Conservation (phyloP, 1,140 invertebrate genomes). For the Halyomorpha halys region DNA sequence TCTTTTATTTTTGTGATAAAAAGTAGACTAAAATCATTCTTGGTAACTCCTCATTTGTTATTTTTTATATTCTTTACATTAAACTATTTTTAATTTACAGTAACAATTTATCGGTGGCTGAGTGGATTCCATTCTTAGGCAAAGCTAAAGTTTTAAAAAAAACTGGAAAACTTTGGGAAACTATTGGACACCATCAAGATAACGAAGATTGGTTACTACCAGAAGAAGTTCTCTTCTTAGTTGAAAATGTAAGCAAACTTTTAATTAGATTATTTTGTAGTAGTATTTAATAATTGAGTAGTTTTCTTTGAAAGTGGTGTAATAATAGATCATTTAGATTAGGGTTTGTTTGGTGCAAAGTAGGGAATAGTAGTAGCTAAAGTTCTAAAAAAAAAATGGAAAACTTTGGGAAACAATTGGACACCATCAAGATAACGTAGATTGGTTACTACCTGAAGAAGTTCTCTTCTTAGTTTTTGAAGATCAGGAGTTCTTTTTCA, state of each 20-base stretch:
- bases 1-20: no score
- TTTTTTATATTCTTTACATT: not conserved
- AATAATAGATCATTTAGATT: no score
- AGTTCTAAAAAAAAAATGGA: constrained; percentile 46
- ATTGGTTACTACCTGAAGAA: constrained; percentile 50
- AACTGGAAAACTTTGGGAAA: constrained; percentile 46
- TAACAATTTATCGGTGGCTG: constrained; percentile 42
- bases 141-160: constrained; percentile 47
- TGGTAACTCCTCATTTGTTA: not conserved
- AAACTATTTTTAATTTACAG: constrained; percentile 30
- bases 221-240: constrained; percentile 50
- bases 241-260: constrained; percentile 47
- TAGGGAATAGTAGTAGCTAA: constrained; percentile 45
- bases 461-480: constrained; percentile 47
- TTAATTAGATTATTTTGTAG: not conserved
- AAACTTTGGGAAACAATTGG: constrained; percentile 47
- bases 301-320: no score
- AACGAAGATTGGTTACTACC: constrained; percentile 43
- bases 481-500: no score
- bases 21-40: no score
- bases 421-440: constrained; percentile 38
- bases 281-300: no score
- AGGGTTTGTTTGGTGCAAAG: no score
- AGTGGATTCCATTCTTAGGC: constrained; percentile 45
- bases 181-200: constrained; percentile 42